phyloP scores from a whole-genome alignment of 2,888 invertebrate species.

The Andricus curvator region DNA sequence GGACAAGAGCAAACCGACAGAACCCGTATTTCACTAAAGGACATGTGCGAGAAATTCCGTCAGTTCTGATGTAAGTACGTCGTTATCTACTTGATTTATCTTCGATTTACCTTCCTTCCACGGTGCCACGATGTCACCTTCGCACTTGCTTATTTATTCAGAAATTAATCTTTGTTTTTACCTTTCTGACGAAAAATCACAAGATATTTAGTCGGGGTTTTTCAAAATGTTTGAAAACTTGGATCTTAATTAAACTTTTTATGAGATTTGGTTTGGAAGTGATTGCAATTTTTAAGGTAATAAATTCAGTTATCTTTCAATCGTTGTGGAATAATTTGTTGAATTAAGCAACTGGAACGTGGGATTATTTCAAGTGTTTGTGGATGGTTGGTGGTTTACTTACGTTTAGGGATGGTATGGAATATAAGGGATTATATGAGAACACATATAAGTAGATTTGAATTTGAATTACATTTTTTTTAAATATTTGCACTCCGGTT shows the following conservation, averaged over 20 bases:
- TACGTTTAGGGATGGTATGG: background rate
- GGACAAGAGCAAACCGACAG: slow-evolving; percentile 45
- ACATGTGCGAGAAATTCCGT: slow-evolving; percentile 38
- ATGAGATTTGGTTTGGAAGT: background rate
- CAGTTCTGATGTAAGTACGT: slow-evolving; percentile 37
- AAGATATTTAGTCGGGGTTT: background rate
- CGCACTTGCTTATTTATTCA: slow-evolving; percentile 31
- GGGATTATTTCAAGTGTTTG: background rate
- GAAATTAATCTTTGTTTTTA: slow-evolving; percentile 21
- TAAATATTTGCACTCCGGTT: background rate
- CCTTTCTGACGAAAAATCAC: slow-evolving; percentile 10
- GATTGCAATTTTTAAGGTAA: background rate
- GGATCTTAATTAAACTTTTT: background rate
- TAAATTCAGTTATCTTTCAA: slow-evolving; percentile 25
- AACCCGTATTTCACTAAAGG: slow-evolving; percentile 41
- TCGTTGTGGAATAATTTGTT: slow-evolving; percentile 13
- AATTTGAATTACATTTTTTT: background rate
- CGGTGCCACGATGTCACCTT: slow-evolving; percentile 25
- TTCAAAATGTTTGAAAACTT: background rate
- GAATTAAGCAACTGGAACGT: slow-evolving; percentile 22
- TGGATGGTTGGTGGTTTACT: background rate
- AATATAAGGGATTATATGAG: background rate
- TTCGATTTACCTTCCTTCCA: slow-evolving; percentile 9
- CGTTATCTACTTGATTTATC: slow-evolving; percentile 32
- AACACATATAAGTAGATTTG: background rate